These are phyloP conservation scores for Tromatobia lineatoria DNA, from an alignment of 2,888 invertebrate genomes.

Conservation along the genomic window DNA sequence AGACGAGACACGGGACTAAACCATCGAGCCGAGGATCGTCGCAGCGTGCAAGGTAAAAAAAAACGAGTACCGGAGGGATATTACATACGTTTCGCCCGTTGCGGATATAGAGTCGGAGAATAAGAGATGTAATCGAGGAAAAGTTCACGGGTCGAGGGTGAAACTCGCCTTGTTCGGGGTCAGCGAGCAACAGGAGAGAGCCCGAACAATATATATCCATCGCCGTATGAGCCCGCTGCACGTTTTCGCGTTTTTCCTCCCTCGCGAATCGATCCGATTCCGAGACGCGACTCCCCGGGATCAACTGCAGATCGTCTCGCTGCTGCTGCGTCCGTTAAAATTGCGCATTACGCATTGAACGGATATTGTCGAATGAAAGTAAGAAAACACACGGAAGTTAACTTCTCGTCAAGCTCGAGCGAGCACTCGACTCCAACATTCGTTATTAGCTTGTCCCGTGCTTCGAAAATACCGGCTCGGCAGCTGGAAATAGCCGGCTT, in stretches of 20 bases:
- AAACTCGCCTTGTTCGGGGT: neutral
- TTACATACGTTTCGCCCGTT: neutral
- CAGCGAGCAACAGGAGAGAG: slow-evolving; percentile 3
- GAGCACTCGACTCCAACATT: neutral
- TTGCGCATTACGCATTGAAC: neutral
- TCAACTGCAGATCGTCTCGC: neutral
- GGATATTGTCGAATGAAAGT: too few species aligned
- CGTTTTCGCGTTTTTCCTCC: slow-evolving; percentile 1
- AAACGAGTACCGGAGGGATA: neutral
- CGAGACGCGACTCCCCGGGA: neutral
- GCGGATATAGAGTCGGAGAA: neutral
- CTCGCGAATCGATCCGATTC: neutral
- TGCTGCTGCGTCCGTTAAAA: too few species aligned
- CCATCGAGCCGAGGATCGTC: neutral
- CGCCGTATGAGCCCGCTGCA: slow-evolving; percentile 2
- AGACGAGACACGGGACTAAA: too few species aligned
- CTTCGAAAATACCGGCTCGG: neutral
- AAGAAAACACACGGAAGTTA: neutral
- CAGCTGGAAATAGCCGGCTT: neutral
- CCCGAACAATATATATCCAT: neutral
- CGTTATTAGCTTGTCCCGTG: neutral
- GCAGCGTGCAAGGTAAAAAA: neutral
- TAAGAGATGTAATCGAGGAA: slow-evolving; percentile 3
- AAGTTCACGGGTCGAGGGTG: slow-evolving; percentile 1
- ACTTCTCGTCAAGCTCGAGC: neutral